Evolutionary conservation across 2,888 invertebrate species (phyloP), one percentile per base, ranked within the genome.

Genomic region (Eremobia ochroleuca): DNA sequence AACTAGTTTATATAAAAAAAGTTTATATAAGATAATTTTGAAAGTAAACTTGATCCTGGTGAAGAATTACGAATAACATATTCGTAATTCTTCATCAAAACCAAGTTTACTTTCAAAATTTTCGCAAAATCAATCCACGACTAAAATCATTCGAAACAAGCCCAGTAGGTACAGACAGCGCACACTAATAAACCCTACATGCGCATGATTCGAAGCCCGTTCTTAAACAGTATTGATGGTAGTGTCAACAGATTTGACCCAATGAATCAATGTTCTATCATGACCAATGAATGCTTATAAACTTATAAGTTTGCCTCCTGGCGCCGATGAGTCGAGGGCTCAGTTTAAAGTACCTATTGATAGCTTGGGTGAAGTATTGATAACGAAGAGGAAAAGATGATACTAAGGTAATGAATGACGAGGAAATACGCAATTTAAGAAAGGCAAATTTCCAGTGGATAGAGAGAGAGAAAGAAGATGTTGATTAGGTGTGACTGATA

Each of bases 221-320:
- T 87, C 89, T 92, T 92, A 94, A 95, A 92, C 92, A 93, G 94
- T 95, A 95, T 96, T 94, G 94, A 94, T 95, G 94, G 92, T 93
- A 83, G 88, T 93, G 96, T 96, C 94, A 96, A 96, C 92, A 94
- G 93, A 94, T 94, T 90, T 95, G 96, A 96, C 96, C 96, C 91
- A 90, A 82, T 92, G 93, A 96, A 96, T 96, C 95, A 96, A 95
- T 94, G 95, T 91, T 91, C 92, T 92, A 93, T 94, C 94, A 91
- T 91, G 88, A 86, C 85, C 92, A 94, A 94, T 94, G 91, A 93
- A 90, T 88, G 90, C 78, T 91, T 88, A 90, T 92, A 87, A 90
- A 90, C 79, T 91, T 89, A 90, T 91, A 87, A 90, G 85, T 84
- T 79, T 76, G 82, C 87, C 89, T 85, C 77, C 65, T 82, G 90